A percentile compares a stretch with the other conserved stretches of the same genome.
Conservation (phyloP, 2,888 invertebrate species). For the Hirtodrosophila cameraria region DNA sequence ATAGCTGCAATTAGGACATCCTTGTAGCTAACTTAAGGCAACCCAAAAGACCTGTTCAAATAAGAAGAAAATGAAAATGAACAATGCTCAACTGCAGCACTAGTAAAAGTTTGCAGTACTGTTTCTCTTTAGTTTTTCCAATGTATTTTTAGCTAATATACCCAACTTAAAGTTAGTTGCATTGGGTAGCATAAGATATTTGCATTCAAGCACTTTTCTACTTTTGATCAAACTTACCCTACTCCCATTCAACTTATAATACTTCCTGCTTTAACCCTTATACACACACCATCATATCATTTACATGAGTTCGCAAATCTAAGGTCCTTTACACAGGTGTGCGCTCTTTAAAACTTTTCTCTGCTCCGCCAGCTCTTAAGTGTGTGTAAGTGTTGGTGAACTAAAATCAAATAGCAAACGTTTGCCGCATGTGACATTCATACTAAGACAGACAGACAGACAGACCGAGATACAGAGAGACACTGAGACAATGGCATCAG, state of each 20-base stretch:
- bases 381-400: slow-evolving; percentile 39
- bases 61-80: too few species aligned
- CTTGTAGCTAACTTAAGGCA: too few species aligned
- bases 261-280: too few species aligned
- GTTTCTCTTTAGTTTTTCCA: too few species aligned
- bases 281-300: slow-evolving; percentile 5
- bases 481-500: slow-evolving; percentile 32
- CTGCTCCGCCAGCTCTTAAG: slow-evolving; percentile 36
- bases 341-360: slow-evolving; percentile 4
- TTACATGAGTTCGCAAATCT: neutral
- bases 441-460: slow-evolving; percentile 19
- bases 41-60: too few species aligned
- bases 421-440: slow-evolving; percentile 47
- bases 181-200: neutral
- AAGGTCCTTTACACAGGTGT: slow-evolving; percentile 22
- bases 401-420: slow-evolving; percentile 58
- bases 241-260: neutral
- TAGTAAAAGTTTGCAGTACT: too few species aligned
- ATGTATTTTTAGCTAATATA: neutral
- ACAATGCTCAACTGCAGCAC: too few species aligned
- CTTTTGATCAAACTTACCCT: neutral
- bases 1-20: too few species aligned
- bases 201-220: slow-evolving; percentile 19
- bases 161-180: neutral
- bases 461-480: too few species aligned